Evolutionary conservation across 2,888 invertebrate genomes (phyloP).

Genomic region (Rhingia campestris): DNA sequence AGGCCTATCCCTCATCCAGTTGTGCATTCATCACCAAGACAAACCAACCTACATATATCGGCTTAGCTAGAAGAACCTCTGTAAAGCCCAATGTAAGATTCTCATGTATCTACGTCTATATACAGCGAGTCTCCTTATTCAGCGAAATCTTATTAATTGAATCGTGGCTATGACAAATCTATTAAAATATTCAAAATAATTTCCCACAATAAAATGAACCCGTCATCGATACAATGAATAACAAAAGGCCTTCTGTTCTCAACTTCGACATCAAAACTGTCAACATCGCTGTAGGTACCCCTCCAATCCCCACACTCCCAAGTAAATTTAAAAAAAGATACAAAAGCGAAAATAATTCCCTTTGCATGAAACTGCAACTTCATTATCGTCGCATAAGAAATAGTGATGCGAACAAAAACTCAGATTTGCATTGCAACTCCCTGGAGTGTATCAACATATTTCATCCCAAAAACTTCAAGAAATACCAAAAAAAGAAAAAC

Average conservation of each 20-base stretch:
- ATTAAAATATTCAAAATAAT: too few relatives aligned
- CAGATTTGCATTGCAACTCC: slow-evolving; percentile 62
- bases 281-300: slow-evolving; percentile 17
- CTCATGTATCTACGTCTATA: too few relatives aligned
- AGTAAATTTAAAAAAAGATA: slow-evolving; percentile 13
- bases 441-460: slow-evolving; percentile 63
- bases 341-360: slow-evolving; percentile 11
- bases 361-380: slow-evolving; percentile 47
- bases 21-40: too few relatives aligned
- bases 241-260: not conserved
- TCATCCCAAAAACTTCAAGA: slow-evolving; percentile 10
- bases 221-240: not conserved
- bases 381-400: slow-evolving; percentile 17
- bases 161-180: too few relatives aligned
- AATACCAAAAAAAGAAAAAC: not conserved
- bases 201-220: too few relatives aligned
- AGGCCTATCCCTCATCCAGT: too few relatives aligned
- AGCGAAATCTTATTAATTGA: too few relatives aligned
- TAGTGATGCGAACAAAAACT: slow-evolving; percentile 17
- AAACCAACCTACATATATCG: too few relatives aligned
- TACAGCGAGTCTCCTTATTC: too few relatives aligned
- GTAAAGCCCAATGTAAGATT: too few relatives aligned
- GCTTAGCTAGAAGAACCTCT: too few relatives aligned
- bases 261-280: slow-evolving; percentile 3
- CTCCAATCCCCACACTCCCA: not conserved